A percentile compares a stretch with the other conserved stretches of the same genome.
Evolutionary conservation across 2,888 invertebrate species (phyloP).

Genomic region (Pharmacophagus antenor): DNA sequence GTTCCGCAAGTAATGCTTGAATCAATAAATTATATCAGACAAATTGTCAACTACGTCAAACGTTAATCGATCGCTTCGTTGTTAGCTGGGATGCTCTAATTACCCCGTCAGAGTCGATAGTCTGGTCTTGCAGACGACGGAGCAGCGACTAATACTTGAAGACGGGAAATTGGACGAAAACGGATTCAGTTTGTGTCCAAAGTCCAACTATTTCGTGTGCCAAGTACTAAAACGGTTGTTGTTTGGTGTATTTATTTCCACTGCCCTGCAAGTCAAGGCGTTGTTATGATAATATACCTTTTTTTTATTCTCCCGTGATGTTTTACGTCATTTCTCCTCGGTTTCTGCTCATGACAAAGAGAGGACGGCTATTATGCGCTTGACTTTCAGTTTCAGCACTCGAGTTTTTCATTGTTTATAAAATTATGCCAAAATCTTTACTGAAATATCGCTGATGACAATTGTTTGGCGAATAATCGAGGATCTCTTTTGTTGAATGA

Average conservation of each 20-base stretch:
- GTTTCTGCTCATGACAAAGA: background rate
- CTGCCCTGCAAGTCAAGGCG: constrained; percentile 5
- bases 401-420: constrained; percentile 8
- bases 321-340: background rate
- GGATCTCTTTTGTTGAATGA: no score
- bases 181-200: constrained; percentile 18
- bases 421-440: constrained; percentile 11
- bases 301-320: background rate
- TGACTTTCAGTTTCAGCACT: background rate
- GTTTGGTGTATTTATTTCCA: constrained; percentile 22
- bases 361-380: background rate
- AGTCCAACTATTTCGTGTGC: constrained; percentile 15
- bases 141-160: background rate
- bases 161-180: constrained; percentile 13
- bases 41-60: constrained; percentile 11
- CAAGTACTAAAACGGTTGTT: constrained; percentile 22
- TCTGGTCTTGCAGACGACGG: background rate
- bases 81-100: constrained; percentile 15
- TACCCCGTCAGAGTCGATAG: background rate
- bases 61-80: constrained; percentile 14
- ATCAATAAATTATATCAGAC: no score
- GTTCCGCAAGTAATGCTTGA: no score
- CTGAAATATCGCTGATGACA: background rate
- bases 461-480: no score
- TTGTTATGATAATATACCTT: background rate